Evolutionary conservation across 1,140 invertebrate species (phyloP).

Genomic region (Drosophila cardini): DNA sequence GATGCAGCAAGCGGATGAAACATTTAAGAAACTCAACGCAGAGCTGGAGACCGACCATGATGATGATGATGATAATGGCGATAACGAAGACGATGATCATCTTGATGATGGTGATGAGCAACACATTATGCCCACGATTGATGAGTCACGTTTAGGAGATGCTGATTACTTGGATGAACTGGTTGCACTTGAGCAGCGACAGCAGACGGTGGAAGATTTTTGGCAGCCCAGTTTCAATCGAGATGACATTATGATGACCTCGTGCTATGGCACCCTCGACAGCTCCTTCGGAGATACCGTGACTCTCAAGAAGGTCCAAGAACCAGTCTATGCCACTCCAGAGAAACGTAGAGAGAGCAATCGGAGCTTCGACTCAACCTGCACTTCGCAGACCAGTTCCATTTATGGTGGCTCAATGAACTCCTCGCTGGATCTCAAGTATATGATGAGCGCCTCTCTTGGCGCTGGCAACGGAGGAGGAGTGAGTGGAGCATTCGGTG

Average conservation of each 20-base stretch:
- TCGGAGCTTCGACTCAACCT: constrained; percentile 80
- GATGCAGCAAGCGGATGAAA: constrained; percentile 80
- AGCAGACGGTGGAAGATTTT: constrained; percentile 61
- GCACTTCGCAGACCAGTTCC: constrained; percentile 75
- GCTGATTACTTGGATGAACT: constrained; percentile 79
- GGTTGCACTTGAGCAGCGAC: constrained; percentile 58
- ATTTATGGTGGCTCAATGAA: constrained; percentile 76
- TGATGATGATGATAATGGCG: constrained; percentile 49
- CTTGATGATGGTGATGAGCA: constrained; percentile 44
- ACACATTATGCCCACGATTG: constrained; percentile 73
- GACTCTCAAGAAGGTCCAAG: constrained; percentile 52
- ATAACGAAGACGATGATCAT: constrained; percentile 30
- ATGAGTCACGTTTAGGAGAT: constrained; percentile 76
- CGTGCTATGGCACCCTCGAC: constrained; percentile 78
- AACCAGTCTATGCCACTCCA: constrained; percentile 77
- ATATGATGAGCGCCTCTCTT: constrained; percentile 58
- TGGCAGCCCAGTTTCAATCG: constrained; percentile 75
- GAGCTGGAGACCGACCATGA: constrained; percentile 23
- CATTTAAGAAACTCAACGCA: constrained; percentile 70
- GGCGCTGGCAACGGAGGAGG: constrained; percentile 32
- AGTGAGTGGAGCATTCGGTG: constrained; percentile 38
- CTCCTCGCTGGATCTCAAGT: constrained; percentile 76
- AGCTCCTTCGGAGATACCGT: constrained; percentile 56
- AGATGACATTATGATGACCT: constrained; percentile 83
- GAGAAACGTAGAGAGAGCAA: constrained; percentile 76